Base-by-base conservation (phyloP, 2,113 vertebrate genomes). In the Pedionomus torquatus region DNA sequence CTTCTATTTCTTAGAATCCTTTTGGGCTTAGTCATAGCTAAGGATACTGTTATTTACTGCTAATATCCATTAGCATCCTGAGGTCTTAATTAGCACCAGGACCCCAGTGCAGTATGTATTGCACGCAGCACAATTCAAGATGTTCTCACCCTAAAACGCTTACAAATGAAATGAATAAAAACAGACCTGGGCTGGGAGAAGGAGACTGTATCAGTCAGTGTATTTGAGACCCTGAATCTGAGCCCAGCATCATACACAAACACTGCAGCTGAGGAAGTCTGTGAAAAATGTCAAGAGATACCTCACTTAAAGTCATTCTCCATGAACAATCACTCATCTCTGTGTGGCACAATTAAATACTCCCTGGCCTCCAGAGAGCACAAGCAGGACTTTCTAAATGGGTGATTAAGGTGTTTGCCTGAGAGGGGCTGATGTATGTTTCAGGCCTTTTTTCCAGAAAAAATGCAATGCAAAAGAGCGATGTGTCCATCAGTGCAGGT, bases 251-350 rank as follows among this genome's bases (percentile, higher is more conserved):
- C 2, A 4, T 39, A 86, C 43, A 21, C 3, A 30, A 91, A 81
- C 19, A 25, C 68, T 75, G 69, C 77, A 93, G 72, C 54, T 81
- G 79, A 70, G 43, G 64, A 89, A 81, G 37, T 26, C 86, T 54
- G 77, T 2, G 0, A 69, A 79, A 94, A 81, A 89, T 66, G 78
- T 95, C 89, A 71, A 55, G 89, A 83, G 49, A 78, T 76, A 33
- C 80, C 89, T 81, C 71, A 25, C 71, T 92, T 91, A 63, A 94
- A 95, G 58, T 87, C 24, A n/a, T 70, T 75, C 54, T 94, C 72
- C 64, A 11, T 26, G 25, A 92, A 83, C 69, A 80, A 60, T 93
- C 92, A 49, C 79, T 86, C 75, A 74, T 79, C 76, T 75, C 51
- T 75, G 1, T 7, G 35, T 70, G 76, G 68, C 57, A 82, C 60